Evolutionary conservation across 1,140 invertebrate species (phyloP).

Genomic region (Venustaconcha ellipsiformis): DNA sequence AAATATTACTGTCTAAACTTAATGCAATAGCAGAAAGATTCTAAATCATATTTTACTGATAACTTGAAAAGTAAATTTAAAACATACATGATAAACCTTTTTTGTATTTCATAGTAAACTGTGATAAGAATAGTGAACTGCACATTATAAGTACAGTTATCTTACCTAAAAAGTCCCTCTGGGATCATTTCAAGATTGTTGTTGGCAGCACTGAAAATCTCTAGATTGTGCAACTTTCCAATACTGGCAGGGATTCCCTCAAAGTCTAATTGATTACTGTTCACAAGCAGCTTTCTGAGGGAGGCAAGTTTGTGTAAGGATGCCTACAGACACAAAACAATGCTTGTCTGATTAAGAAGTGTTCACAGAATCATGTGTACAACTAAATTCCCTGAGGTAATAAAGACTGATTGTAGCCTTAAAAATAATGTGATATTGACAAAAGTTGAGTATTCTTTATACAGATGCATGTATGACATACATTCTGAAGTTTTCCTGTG

Average conservation of each 20-base stretch:
- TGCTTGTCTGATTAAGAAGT: not conserved
- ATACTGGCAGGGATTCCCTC: constrained; percentile 98
- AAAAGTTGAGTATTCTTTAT: too few relatives aligned
- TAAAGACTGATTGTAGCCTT: not conserved
- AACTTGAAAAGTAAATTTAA: too few relatives aligned
- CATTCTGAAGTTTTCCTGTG: too few relatives aligned
- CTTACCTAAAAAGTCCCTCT: constrained; percentile 92
- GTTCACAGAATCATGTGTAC: not conserved
- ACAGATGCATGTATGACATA: too few relatives aligned
- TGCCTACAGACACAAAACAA: constrained; percentile 43
- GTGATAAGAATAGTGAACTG: constrained; percentile 6
- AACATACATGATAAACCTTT: too few relatives aligned
- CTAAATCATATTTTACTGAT: not conserved
- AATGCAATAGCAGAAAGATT: not conserved
- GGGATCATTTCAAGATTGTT: constrained; percentile 99
- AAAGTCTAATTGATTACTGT: constrained; percentile 96
- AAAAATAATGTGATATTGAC: too few relatives aligned
- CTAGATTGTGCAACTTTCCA: constrained; percentile 92
- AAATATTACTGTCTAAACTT: not conserved
- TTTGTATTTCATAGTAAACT: too few relatives aligned
- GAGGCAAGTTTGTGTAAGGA: constrained; percentile 88
- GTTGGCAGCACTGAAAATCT: constrained; percentile 96
- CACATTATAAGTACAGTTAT: constrained; percentile 5
- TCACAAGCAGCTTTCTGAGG: constrained; percentile 90
- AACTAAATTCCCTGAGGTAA: not conserved